Evolutionary conservation across 2,888 invertebrate species (phyloP), one percentile per base, ranked within the genome.

Genomic region (Agrochola lychnidis): DNA sequence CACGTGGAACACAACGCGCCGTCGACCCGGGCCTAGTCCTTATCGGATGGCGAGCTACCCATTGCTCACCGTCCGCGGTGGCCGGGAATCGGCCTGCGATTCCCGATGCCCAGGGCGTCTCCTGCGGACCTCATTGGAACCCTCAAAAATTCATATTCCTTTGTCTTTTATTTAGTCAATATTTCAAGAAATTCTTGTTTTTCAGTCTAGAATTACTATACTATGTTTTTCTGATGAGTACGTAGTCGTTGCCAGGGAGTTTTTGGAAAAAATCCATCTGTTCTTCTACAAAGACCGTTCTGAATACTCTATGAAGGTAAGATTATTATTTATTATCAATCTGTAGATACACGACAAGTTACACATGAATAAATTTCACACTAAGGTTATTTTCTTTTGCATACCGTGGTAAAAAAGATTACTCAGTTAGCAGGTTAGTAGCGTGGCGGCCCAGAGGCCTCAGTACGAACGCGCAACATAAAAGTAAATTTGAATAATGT

Each of bases 261-360:
- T 79, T 61, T 79, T 78, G 73, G 64, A 66, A 19, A 79, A 73
- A 56, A 10, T 56, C 7, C 78, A 78, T 19, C 64, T 78, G 25
- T 78, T 78, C 30, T 79, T 40, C 53, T 48, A 73, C 25, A 78
- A 73, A 53, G 53, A 79, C 14, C 53, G 36, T n/a, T 79, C 78
- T 40, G 79, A 78, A 53, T 79, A 40, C 45, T 73, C 59, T 2
- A 48, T 79, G 79, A 19, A 73, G 79, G 78, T 78, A 59, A 64
- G 51, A 42, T 30, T 42, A 71, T 51, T 53, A 71, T 51, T 53
- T 9, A 12, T 4, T 16, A n/a, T 40, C 3, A 40, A 22, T 66
- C 12, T 30, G 19, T 66, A 40, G 12, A 48, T 30, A 19, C 6
- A 66, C 1, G 36, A 19, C 5, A 36, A 30, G 22, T 40, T 5